Percentiles rank a stretch among this genome's conserved stretches.
Evolutionary conservation across 2,888 invertebrate species (phyloP).

Genomic region (Petrophora chlorosata): DNA sequence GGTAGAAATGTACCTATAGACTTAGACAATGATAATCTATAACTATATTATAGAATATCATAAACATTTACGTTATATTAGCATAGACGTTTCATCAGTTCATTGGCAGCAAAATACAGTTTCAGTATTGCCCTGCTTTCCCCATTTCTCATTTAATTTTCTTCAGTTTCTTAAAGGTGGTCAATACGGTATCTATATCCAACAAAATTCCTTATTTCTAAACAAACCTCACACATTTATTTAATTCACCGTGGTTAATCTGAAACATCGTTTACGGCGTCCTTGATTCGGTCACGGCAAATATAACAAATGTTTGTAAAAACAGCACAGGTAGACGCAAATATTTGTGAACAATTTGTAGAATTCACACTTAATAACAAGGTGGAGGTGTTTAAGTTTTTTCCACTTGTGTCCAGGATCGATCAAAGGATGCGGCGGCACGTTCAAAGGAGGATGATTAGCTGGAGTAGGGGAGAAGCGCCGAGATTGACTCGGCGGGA

Average conservation of each 20-base stretch:
- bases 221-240: conserved; percentile 38
- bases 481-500: conserved; percentile 70
- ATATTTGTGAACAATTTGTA: conserved; percentile 83
- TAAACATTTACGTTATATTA: too few relatives aligned
- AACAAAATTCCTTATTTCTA: conserved; percentile 29
- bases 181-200: conserved; percentile 10
- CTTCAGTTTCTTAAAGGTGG: neutral
- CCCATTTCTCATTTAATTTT: neutral
- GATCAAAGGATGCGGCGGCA: conserved; percentile 51
- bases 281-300: conserved; percentile 73
- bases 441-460: conserved; percentile 72
- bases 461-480: conserved; percentile 50
- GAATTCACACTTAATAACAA: conserved; percentile 82
- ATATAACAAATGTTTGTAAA: conserved; percentile 68
- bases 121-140: too few relatives aligned
- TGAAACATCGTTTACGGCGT: conserved; percentile 59
- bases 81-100: too few relatives aligned
- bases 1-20: too few relatives aligned
- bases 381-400: conserved; percentile 49
- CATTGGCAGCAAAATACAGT: too few relatives aligned
- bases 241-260: conserved; percentile 69
- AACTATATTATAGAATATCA: too few relatives aligned
- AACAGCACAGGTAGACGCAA: conserved; percentile 82
- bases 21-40: too few relatives aligned
- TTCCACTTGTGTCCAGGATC: conserved; percentile 54